Conservation (phyloP, 2,797 vertebrate genomes). For the Sebastes diploproa region DNA sequence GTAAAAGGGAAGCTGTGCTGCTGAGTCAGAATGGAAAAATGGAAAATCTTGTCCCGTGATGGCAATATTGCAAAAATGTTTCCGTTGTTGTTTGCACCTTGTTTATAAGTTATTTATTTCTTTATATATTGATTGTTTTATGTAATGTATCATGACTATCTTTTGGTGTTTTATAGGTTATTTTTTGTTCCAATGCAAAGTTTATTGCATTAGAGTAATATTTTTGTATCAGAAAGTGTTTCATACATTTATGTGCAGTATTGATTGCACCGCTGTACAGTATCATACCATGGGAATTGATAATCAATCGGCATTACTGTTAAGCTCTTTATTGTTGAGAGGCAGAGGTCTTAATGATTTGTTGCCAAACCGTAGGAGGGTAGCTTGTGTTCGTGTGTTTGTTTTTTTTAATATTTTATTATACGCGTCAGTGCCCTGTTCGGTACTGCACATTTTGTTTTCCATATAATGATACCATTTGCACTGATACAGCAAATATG, state of each 20-base stretch:
- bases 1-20: constrained; percentile 54
- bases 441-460: constrained; percentile 65
- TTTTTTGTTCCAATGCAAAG: constrained; percentile 87
- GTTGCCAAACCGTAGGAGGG: constrained; percentile 72
- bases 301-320: constrained; percentile 82
- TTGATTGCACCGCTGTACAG: constrained; percentile 89
- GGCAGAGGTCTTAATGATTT: constrained; percentile 71
- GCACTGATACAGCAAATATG: constrained; percentile 75
- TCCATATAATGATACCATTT: constrained; percentile 60
- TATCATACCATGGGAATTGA: constrained; percentile 80
- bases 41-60: constrained; percentile 37
- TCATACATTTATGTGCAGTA: constrained; percentile 81
- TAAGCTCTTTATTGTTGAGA: constrained; percentile 76
- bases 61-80: constrained; percentile 73
- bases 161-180: constrained; percentile 83
- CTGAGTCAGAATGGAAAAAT: constrained; percentile 65
- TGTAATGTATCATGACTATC: constrained; percentile 56
- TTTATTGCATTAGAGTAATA: constrained; percentile 92
- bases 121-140: constrained; percentile 61
- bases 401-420: constrained; percentile 62
- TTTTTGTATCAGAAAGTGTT: constrained; percentile 97
- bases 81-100: constrained; percentile 71
- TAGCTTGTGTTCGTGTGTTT: constrained; percentile 80
- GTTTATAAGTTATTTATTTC: constrained; percentile 78
- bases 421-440: constrained; percentile 58